Base-by-base conservation (phyloP, 2,113 vertebrate species). In the Cichladusa arquata region DNA sequence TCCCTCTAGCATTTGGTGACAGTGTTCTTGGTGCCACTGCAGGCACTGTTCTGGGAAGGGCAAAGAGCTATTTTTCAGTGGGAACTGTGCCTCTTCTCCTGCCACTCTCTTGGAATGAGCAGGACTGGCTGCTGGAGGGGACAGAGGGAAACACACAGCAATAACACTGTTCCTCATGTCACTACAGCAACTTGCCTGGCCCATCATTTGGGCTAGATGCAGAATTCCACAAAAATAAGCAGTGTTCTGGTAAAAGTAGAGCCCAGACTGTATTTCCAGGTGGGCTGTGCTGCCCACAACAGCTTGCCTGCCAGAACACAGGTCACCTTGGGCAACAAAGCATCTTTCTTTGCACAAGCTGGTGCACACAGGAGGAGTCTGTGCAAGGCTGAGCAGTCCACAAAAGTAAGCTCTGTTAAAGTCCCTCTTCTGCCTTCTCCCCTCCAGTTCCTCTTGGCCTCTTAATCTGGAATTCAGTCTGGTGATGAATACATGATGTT, bases 71-170 rank as follows among this genome's bases (percentile, higher is more conserved):
- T 72, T 86, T 95, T 36, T 1, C 3, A n/a, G 12, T 48, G 42
- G 19, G 25, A 7, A 45, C 15, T 34, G 17, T 36, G 36, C 25
- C 0, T 0, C 34, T 33, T 0, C 34, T 33, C 5, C 5, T 77
- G 28, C 47, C 3, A 5, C 24, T 51, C 12, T 66, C 58, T 78
- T 4, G 1, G 36, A 8, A 25, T 79, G 33, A 82, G 33, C 12
- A n/a, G 58, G 10, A 44, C 51, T 78, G 51, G 42, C 38, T 11
- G 15, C 29, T 5, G 3, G 31, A 29, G 18, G 13, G 44, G 33
- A 25, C 69, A 85, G 58, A 33, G 51, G 28, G 47, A 77, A 29
- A n/a, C 23, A 66, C 1, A 0, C 18, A 60, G 36, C n/a, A 31
- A 1, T 71, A 64, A 34, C 16, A 31, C 18, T 28, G 28, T 66